Percentiles rank a stretch among this genome's conserved stretches.
Evolutionary conservation across 1,140 invertebrate species (phyloP).

Genomic region (Cataglyphis hispanica): DNA sequence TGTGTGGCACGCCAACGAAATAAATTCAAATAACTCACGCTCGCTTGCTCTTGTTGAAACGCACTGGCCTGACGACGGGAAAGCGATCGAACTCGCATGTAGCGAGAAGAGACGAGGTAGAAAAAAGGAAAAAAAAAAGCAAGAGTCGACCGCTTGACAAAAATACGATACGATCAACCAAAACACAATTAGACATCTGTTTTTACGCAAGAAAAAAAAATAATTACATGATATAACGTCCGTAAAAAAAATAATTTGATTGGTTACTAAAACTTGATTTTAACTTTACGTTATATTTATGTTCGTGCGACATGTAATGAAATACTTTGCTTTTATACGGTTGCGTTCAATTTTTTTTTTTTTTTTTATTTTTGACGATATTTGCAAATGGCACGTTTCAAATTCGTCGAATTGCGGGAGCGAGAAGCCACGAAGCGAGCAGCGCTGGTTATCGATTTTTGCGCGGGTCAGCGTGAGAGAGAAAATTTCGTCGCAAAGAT

Average conservation of each 20-base stretch:
- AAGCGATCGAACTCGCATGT: constrained; percentile 50
- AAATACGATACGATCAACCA: constrained; percentile 2
- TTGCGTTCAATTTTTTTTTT: not conserved
- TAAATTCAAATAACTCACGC: constrained; percentile 56
- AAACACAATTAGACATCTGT: constrained; percentile 30
- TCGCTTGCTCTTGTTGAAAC: constrained; percentile 47
- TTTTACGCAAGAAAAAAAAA: constrained; percentile 4
- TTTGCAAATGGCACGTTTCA: not conserved
- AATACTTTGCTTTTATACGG: not conserved
- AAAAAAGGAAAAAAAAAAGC: not conserved
- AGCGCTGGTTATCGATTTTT: constrained; percentile 69
- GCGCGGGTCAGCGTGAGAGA: constrained; percentile 31
- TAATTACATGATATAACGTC: not conserved
- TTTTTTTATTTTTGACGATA: not conserved
- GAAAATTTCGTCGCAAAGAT: constrained; percentile 62
- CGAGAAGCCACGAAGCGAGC: constrained; percentile 41
- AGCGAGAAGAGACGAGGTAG: not conserved
- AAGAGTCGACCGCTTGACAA: not conserved
- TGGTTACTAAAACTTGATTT: not conserved
- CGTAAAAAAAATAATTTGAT: not conserved
- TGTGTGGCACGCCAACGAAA: not conserved
- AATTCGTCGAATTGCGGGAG: constrained; percentile 24
- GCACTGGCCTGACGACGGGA: constrained; percentile 32
- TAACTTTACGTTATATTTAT: not conserved
- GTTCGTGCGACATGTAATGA: not conserved